Percentiles rank a stretch among this genome's conserved stretches.
Evolutionary conservation across 2,888 invertebrate genomes (phyloP).

Genomic region (Orchesellides sinensis): DNA sequence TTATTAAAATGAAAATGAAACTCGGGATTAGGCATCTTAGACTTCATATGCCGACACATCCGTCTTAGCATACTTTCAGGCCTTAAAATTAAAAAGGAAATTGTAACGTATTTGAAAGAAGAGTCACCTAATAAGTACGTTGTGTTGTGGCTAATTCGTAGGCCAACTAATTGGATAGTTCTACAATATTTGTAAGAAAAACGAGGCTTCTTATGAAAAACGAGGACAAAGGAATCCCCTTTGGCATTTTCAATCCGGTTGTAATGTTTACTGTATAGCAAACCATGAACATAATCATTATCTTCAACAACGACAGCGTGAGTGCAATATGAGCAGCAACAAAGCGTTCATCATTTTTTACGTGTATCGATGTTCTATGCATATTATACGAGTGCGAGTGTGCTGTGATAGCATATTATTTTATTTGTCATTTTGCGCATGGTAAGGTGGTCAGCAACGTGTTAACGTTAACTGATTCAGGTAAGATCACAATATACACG

Average conservation of each 20-base stretch:
- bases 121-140: not conserved
- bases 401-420: too few relatives aligned
- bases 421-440: too few relatives aligned
- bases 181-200: too few relatives aligned
- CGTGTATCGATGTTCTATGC: too few relatives aligned
- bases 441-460: too few relatives aligned
- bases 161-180: constrained; percentile 30
- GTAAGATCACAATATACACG: too few relatives aligned
- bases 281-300: constrained; percentile 3
- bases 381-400: too few relatives aligned
- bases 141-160: constrained; percentile 15
- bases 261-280: not conserved
- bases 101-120: too few relatives aligned
- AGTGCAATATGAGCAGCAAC: constrained; percentile 21
- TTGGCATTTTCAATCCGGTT: constrained; percentile 51
- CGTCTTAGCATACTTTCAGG: too few relatives aligned
- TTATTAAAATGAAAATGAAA: constrained; percentile 44
- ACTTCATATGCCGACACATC: too few relatives aligned
- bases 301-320: not conserved
- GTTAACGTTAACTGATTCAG: too few relatives aligned
- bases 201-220: constrained; percentile 13
- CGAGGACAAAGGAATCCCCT: constrained; percentile 46
- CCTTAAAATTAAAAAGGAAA: too few relatives aligned
- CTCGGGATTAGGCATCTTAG: not conserved
- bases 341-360: constrained; percentile 10